Evolutionary conservation across 2,888 invertebrate species (phyloP), one percentile per base, ranked within the genome.

Genomic region (Eupeodes latifasciatus): DNA sequence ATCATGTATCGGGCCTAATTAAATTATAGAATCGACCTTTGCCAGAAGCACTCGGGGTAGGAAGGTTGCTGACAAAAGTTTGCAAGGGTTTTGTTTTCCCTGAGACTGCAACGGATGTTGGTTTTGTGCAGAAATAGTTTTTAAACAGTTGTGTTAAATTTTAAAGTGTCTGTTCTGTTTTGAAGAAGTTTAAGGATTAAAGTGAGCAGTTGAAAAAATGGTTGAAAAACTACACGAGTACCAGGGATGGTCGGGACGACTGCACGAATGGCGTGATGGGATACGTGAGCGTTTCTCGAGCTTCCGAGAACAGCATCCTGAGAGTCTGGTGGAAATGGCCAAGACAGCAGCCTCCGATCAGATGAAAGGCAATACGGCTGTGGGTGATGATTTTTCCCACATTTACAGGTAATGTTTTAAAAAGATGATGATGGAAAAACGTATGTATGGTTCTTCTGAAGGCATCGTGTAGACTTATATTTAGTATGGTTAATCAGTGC

Each of bases 211-310:
- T 11, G 6, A 51, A 61, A 92, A 90, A 49, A 59, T 51, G n/a
- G 96, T 96, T 91, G 97, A 97, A 90, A 97, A 97, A 92, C 93
- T 97, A 76, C 95, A 96, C 91, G 96, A 97, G 90, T 97, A 97
- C 92, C 96, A 97, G 92, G 97, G 97, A 0, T 93, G 96, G 74
- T 93, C 95, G 1, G 97, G 97, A 9, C 94, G 96, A 36, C 92
- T 96, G 44, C 97, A 97, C 91, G 94, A 95, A 27, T 94, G 95
- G 87, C 94, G 96, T 66, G 96, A 97, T 89, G 94, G 94, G 79
- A 94, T 96, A 53, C 95, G 94, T 79, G 96, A 96, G 91, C 94
- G 95, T 85, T 96, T 95, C 94, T 92, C 94, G 3, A 93, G 91
- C 19, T 96, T 96, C 94, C 95, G 95, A 82, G 96, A 96, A 89